Evolutionary conservation across 2,113 vertebrate species (phyloP).

Genomic region (Callospermophilus lateralis): DNA sequence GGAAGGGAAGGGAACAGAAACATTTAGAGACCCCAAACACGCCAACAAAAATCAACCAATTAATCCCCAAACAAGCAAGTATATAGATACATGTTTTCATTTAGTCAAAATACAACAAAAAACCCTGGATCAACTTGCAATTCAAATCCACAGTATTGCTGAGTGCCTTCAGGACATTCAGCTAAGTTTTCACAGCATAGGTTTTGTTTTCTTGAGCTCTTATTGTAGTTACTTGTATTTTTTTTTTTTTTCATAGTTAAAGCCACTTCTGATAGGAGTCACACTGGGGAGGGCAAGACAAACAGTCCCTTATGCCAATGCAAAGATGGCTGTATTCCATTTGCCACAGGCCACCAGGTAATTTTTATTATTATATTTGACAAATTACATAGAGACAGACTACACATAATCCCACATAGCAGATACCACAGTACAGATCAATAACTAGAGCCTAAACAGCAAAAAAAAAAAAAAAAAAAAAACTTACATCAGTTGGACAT

Average conservation of each 20-base stretch:
- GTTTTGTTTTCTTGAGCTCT: neutral
- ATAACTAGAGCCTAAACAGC: neutral
- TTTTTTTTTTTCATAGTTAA: neutral
- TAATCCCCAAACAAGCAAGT: neutral
- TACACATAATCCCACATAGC: neutral
- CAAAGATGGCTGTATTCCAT: neutral
- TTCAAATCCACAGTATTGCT: neutral
- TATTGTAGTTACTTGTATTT: neutral
- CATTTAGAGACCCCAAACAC: slow-evolving; percentile 6
- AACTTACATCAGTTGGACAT: neutral
- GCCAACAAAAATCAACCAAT: slow-evolving; percentile 18
- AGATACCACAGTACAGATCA: neutral
- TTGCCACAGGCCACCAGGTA: neutral
- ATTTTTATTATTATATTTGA: neutral
- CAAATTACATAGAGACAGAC: neutral
- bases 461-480: neutral
- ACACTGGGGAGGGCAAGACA: neutral
- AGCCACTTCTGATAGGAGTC: neutral
- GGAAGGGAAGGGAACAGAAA: neutral
- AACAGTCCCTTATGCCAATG: accelerated
- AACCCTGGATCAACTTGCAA: neutral
- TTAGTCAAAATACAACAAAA: slow-evolving; percentile 15
- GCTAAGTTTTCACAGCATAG: neutral
- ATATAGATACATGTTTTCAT: neutral
- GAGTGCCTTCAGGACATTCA: neutral